These are phyloP conservation scores for Upupa epops DNA, from an alignment of 2,113 vertebrate genomes.

Conservation along the genomic window DNA sequence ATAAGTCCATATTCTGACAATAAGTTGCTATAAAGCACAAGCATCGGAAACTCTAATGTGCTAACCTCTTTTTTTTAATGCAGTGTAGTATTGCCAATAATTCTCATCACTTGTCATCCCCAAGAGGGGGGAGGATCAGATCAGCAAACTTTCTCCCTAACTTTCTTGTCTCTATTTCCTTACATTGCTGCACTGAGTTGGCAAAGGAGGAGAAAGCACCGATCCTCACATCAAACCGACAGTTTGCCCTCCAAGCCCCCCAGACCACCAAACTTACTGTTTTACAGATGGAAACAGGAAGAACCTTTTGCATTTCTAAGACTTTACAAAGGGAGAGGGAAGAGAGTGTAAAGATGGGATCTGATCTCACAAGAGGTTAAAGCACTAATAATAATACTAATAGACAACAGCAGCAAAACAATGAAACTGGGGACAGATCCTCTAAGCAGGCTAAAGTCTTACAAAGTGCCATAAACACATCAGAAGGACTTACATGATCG, in stretches of 20 bases:
- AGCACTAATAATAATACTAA: not conserved
- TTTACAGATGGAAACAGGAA: slow-evolving; percentile 6
- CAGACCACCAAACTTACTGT: slow-evolving; percentile 25
- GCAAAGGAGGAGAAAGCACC: slow-evolving; percentile 50
- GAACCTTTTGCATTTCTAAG: not conserved
- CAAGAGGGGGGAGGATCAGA: slow-evolving; percentile 21
- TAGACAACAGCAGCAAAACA: not conserved
- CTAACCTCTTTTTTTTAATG: slow-evolving; percentile 63
- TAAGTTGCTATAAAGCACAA: slow-evolving; percentile 75
- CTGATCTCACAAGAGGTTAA: not conserved
- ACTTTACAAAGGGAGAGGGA: not conserved
- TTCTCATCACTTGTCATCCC: slow-evolving; percentile 72
- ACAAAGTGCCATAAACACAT: not conserved
- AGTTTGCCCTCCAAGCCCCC: slow-evolving; percentile 28
- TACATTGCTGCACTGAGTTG: slow-evolving; percentile 30
- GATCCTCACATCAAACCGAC: slow-evolving; percentile 21
- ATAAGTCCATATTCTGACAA: slow-evolving; percentile 78
- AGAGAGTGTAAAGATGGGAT: not conserved
- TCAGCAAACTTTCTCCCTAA: slow-evolving; percentile 53
- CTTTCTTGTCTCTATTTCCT: slow-evolving; percentile 39
- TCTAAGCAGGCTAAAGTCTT: not conserved
- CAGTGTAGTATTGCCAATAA: slow-evolving; percentile 70
- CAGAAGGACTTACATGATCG: slow-evolving; percentile 92
- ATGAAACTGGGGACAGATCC: not conserved
- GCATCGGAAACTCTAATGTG: slow-evolving; percentile 66